Base-by-base conservation (phyloP, 2,888 invertebrate genomes). In the Cylindroiulus punctatus region DNA sequence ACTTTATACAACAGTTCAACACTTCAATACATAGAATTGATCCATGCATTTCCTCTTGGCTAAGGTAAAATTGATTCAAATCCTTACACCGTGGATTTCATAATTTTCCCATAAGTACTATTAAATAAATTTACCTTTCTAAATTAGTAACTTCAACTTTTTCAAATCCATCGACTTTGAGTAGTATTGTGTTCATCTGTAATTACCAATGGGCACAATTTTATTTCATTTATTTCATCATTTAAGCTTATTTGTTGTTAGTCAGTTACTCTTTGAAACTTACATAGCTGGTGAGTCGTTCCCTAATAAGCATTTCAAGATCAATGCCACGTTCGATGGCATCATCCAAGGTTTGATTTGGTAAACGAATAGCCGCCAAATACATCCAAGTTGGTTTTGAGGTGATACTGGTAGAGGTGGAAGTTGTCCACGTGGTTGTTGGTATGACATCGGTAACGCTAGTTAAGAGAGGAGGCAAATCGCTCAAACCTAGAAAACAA, bases 121-220 rank as follows among this genome's bases (percentile, higher is more conserved):
- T 32, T 81, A 30, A 42, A 19, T 36, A n/a, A 83, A n/a, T n/a
- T 83, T 89, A 92, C 92, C 90, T 91, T 92, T 94, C 93, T 86
- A 97, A 93, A 40, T 95, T 93, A 84, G 94, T 93, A 3, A 97
- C 93, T 19, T 93, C 91, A 0, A 96, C 91, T 86, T 94, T 93
- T 88, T 94, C 93, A 90, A 95, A 97, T 0, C 96, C 97, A 0
- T 94, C 93, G 88, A 95, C 40, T 26, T 85, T 92, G 88, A 93
- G 92, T 22, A 95, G 91, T 14, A 93, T 91, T 7, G 93, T 93
- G 87, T 93, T 93, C 89, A 95, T 94, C 87, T 87, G 47, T 32
- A 86, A 86, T 10, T 8, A 84, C 2, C 14, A 86, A n/a, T 65
- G 0, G n/a, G 14, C 26, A 30, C n/a, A n/a, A 76, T 76, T 82